These are phyloP conservation scores for Equus quagga DNA, from an alignment of 2,113 vertebrate genomes.

Conservation along the genomic window DNA sequence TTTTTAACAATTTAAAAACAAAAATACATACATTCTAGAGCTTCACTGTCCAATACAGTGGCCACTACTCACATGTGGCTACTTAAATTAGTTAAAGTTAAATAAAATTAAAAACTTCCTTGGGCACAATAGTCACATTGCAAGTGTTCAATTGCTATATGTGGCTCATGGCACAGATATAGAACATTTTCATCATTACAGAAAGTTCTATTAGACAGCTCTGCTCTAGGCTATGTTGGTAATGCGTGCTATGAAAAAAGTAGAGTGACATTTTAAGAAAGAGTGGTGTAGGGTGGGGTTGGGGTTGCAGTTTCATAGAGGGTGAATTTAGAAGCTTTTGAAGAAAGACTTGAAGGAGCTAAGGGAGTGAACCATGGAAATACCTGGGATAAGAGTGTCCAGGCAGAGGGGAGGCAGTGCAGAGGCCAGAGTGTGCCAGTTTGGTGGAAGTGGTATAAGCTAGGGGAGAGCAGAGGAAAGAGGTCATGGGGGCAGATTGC, in stretches of 20 bases:
- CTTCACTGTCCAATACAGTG: background rate
- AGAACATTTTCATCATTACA: background rate
- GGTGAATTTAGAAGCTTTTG: conserved; percentile 27
- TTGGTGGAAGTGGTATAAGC: background rate
- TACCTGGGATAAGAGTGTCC: background rate
- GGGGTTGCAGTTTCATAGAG: background rate
- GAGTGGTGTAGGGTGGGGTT: background rate
- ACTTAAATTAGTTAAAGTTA: background rate
- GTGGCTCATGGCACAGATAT: background rate
- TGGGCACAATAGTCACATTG: background rate
- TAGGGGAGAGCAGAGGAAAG: background rate
- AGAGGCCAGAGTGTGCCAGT: background rate
- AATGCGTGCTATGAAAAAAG: background rate
- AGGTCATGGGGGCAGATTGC: too few relatives aligned
- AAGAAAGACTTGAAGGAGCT: background rate
- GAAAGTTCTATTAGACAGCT: background rate
- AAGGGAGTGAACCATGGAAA: background rate
- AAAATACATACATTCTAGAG: background rate
- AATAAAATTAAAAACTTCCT: background rate
- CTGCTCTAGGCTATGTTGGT: background rate
- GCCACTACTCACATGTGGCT: background rate
- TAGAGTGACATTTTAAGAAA: background rate
- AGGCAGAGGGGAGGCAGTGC: background rate
- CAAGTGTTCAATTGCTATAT: background rate
- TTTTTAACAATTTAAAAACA: background rate